A percentile compares a stretch with the other conserved stretches of the same genome.
These are phyloP conservation scores for Phragmatobia fuliginosa DNA, from an alignment of 2,888 invertebrate genomes.

Conservation along the genomic window DNA sequence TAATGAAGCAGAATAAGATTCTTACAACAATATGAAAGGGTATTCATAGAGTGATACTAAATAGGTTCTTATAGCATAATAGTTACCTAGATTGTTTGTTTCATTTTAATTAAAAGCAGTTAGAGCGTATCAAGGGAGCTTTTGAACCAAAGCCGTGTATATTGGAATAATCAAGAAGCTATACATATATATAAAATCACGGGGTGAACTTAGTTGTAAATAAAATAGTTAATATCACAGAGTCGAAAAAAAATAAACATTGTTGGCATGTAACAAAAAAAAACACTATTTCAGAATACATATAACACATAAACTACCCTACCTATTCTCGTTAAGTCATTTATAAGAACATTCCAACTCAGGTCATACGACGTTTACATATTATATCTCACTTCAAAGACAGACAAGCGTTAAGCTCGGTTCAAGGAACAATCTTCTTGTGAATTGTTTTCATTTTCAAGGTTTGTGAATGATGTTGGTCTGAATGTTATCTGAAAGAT, in stretches of 20 bases:
- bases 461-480: conserved; percentile 36
- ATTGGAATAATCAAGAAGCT: conserved; percentile 53
- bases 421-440: conserved; percentile 20
- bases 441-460: conserved; percentile 39
- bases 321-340: neutral
- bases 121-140: conserved; percentile 55
- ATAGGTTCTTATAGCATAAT: conserved; percentile 43
- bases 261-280: neutral
- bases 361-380: neutral
- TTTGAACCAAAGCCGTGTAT: conserved; percentile 47
- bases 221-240: neutral
- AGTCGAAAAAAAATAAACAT: too few relatives aligned
- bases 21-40: conserved; percentile 39
- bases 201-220: too few relatives aligned
- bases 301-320: neutral
- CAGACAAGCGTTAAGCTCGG: conserved; percentile 9
- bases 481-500: conserved; percentile 51
- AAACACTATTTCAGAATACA: neutral
- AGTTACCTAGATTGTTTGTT: conserved; percentile 56
- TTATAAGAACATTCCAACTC: neutral
- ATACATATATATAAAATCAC: conserved; percentile 40
- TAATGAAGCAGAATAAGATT: conserved; percentile 39
- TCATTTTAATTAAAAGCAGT: conserved; percentile 57
- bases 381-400: neutral
- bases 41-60: conserved; percentile 35